Base-by-base conservation (phyloP, 2,888 invertebrate species). In the Campoletis raptor region DNA sequence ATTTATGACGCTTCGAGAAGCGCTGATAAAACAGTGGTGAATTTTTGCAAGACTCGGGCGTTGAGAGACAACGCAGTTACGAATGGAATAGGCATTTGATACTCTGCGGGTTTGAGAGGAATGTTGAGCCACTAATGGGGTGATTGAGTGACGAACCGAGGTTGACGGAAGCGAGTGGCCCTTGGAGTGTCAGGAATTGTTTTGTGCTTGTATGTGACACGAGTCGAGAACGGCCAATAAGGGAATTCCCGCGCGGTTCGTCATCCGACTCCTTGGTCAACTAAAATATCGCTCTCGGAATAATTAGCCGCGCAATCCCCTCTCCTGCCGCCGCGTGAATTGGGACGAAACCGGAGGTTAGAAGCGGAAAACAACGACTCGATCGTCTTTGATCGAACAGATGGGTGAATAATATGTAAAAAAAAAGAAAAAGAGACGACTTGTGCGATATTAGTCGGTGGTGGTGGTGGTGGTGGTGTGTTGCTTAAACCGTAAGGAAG, bases 231-330 rank as follows among this genome's bases (percentile, higher is more conserved):
- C 37, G 21, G 73, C 30, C 45, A 45, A 67, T 72, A 21, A 48
- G 42, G 30, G 42, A 42, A 61, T 76, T 30, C 42, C 76, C 61
- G 30, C 2, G 30, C 3, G 61, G 24, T 76, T 76, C 12, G 64
- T 52, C 37, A 21, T 61, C 24, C 69, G 74, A 24, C 69, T 30
- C 30, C 37, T 84, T 37, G 79, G 69, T 74, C 67, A 84, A 70
- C 74, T 76, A 24, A 18, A 21, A 57, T 57, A 57, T 54, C 52
- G n/a, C n/a, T n/a, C n/a, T n/a, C n/a, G n/a, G n/a, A n/a, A n/a
- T n/a, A n/a, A n/a, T n/a, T n/a, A 52, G 18, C 18, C 48, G 18
- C 48, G 18, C 30, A 30, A 30, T 30, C 30, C 30, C 30, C 30
- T 30, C 30, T 30, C 30, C n/a, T n/a, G n/a, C n/a, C n/a, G n/a